Percentiles rank a stretch among this genome's conserved stretches.
Conservation (phyloP, 2,113 vertebrate species). For the Triplophysa tibetana region DNA sequence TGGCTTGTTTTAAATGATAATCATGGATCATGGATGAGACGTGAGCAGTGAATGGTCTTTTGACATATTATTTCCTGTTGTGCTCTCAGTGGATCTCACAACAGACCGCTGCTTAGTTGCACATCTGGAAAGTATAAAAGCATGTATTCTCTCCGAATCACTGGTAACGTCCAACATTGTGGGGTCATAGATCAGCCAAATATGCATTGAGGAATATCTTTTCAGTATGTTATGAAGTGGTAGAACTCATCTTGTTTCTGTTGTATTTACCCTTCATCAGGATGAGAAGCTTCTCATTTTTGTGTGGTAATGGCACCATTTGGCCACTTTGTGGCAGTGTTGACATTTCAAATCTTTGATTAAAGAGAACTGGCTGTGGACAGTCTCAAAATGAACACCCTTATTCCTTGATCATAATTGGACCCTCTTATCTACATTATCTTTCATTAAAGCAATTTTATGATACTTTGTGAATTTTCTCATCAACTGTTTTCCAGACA, state of each 20-base stretch:
- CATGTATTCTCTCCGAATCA: not conserved
- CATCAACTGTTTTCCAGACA: constrained; percentile 19
- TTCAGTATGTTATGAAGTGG: not conserved
- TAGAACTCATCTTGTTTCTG: not conserved
- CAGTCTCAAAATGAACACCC: not conserved
- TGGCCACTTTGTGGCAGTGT: constrained; percentile 30
- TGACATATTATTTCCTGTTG: constrained; percentile 29
- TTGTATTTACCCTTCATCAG: not conserved
- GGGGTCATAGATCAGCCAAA: not conserved
- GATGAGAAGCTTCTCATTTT: not conserved
- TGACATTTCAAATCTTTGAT: constrained; percentile 7
- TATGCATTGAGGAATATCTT: not conserved
- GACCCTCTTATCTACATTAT: not conserved
- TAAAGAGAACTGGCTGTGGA: not conserved
- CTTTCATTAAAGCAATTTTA: constrained; percentile 8
- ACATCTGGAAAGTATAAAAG: constrained; percentile 43
- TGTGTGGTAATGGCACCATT: not conserved
- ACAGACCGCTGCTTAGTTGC: constrained; percentile 20
- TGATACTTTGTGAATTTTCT: not conserved
- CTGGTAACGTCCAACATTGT: not conserved
- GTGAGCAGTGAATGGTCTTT: constrained; percentile 25
- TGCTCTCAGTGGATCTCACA: constrained; percentile 14
- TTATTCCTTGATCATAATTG: not conserved
- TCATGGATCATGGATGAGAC: not conserved
- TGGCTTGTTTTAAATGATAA: not conserved